Evolutionary conservation across 2,113 vertebrate species (phyloP), one percentile per base, ranked within the genome.

Genomic region (Anguilla japonica): DNA sequence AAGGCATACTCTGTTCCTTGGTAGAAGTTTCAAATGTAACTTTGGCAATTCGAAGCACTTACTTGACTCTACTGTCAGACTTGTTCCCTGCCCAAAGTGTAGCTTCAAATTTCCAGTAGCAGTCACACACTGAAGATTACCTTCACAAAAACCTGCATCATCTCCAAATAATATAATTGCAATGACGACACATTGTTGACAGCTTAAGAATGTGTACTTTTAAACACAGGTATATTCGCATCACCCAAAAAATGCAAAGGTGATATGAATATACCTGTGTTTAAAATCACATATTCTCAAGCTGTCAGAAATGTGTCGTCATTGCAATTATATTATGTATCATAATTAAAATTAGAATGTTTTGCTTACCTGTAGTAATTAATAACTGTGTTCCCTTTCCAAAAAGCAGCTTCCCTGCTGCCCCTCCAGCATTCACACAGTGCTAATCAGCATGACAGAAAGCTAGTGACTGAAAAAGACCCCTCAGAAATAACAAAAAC

Each of bases 51-150:
- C 41, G 6, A 67, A 71, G 50, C 79, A 89, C 91, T 93, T 89
- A 94, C 91, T 89, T 85, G 89, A 56, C 3, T 85, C 84, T 75
- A 93, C 34, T 14, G 60, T 1, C 71, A 92, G 46, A 43, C 53
- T 87, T 43, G 85, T 93, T 91, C 92, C 92, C 56, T 3, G 41
- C 87, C 91, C 93, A 88, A 93, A 88, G 18, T 0, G 0, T 0
- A 92, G 57, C 83, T 85, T 93, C 41, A 67, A 40, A 40, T 34
- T 50, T 82, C 43, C 92, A 85, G 75, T 34, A 4, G 79, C 39
- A 4, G 90, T 91, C 93, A 85, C 92, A 89, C 87, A 39, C 56
- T 87, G 60, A 16, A 40, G 40, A 83, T 56, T 29, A 53, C 82
- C 26, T 56, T n/a, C 14, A 53, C 50, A 53, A 83, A 50, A 34